Conservation (phyloP, 2,888 invertebrate genomes). For the Neoitamus cyanurus region DNA sequence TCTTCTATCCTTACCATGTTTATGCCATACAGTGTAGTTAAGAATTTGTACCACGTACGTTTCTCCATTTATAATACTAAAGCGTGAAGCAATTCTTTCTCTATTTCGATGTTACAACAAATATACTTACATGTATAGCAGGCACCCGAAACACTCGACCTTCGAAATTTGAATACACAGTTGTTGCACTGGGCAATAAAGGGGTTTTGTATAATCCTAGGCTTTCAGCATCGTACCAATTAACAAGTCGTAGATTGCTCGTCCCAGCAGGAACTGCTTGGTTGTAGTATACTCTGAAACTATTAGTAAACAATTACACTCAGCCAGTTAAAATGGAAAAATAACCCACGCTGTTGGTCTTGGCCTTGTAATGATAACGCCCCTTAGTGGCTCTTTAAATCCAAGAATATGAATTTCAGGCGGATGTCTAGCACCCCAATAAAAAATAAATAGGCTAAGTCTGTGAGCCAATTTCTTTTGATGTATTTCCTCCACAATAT, state of each 20-base stretch:
- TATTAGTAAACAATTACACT: neutral
- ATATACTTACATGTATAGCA: constrained; percentile 74
- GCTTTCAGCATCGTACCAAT: constrained; percentile 76
- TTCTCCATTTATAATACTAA: too few species aligned
- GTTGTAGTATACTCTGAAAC: constrained; percentile 77
- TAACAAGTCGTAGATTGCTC: constrained; percentile 73
- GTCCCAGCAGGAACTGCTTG: constrained; percentile 73
- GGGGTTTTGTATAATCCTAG: constrained; percentile 75
- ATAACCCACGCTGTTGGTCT: constrained; percentile 59
- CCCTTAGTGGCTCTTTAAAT: constrained; percentile 67
- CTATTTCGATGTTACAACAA: too few species aligned
- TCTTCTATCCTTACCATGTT: too few species aligned
- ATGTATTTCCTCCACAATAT: constrained; percentile 58
- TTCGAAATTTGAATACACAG: constrained; percentile 75
- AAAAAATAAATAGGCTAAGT: constrained; percentile 73
- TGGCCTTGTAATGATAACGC: constrained; percentile 74
- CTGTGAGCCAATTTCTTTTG: constrained; percentile 60
- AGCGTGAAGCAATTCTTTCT: too few species aligned
- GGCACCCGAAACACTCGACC: constrained; percentile 75
- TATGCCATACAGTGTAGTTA: too few species aligned
- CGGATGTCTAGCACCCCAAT: constrained; percentile 72
- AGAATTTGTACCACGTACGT: too few species aligned
- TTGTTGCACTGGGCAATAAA: constrained; percentile 71
- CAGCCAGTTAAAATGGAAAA: neutral
- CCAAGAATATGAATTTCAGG: constrained; percentile 60